Percentiles rank a stretch among this genome's conserved stretches.
Evolutionary conservation across 2,888 invertebrate species (phyloP).

Genomic region (Tachystola acroxantha): DNA sequence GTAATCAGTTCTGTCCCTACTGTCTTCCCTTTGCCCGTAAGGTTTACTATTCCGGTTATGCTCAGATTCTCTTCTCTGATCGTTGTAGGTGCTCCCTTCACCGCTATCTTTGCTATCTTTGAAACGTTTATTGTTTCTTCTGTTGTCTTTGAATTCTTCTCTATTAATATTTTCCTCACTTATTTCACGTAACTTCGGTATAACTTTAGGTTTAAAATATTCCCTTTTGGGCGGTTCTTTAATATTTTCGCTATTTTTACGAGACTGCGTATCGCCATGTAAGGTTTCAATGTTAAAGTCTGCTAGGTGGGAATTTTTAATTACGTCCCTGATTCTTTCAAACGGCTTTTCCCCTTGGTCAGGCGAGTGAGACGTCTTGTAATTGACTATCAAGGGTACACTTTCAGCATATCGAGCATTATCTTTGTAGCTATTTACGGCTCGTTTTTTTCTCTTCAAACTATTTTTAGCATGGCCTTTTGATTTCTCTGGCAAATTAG

Average conservation of each 20-base stretch:
- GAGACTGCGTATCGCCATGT: conserved; percentile 28
- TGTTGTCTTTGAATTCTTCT: conserved; percentile 16
- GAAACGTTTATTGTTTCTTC: conserved; percentile 1
- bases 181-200: conserved; percentile 12
- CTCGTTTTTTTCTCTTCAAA: conserved; percentile 45
- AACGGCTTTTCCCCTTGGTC: conserved; percentile 23
- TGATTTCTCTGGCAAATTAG: conserved; percentile 25
- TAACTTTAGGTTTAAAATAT: conserved; percentile 13
- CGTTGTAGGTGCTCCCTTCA: background rate
- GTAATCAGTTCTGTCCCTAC: background rate
- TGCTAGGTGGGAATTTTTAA: conserved; percentile 44
- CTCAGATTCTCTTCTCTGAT: background rate
- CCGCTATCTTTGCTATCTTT: background rate
- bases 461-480: conserved; percentile 50
- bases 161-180: conserved; percentile 23
- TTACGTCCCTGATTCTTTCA: conserved; percentile 24
- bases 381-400: conserved; percentile 43
- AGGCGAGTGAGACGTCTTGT: conserved; percentile 41
- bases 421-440: conserved; percentile 17
- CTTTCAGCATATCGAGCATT: conserved; percentile 23
- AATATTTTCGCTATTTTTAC: conserved; percentile 2
- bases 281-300: conserved; percentile 57
- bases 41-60: background rate
- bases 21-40: background rate
- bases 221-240: conserved; percentile 10